These are phyloP conservation scores for Lepas anatifera DNA, from an alignment of 2,888 invertebrate species.

Conservation along the genomic window DNA sequence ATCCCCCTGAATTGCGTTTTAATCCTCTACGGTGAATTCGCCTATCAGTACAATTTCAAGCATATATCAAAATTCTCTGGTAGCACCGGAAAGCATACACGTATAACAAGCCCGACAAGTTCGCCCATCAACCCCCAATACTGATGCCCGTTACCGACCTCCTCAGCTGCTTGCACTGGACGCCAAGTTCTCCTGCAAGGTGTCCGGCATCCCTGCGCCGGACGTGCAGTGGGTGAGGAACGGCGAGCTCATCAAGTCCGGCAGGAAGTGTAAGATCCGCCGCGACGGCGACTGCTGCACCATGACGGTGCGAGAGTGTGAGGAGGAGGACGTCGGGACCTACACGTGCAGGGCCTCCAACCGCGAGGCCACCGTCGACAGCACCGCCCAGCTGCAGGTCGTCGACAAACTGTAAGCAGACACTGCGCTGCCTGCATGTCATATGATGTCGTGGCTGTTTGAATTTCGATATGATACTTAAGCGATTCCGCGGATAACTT, in stretches of 20 bases:
- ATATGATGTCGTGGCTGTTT: too few relatives aligned
- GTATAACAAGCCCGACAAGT: too few relatives aligned
- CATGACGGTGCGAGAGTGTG: neutral
- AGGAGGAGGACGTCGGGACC: neutral
- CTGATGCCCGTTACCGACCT: too few relatives aligned
- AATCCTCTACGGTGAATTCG: too few relatives aligned
- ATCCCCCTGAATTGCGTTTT: too few relatives aligned
- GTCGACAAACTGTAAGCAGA: conserved; percentile 74
- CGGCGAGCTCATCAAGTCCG: conserved; percentile 49
- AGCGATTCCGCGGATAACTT: too few relatives aligned
- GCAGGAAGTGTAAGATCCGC: conserved; percentile 34
- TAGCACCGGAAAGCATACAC: too few relatives aligned
- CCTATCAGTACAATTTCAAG: too few relatives aligned
- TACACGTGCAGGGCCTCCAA: conserved; percentile 2
- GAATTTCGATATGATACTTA: too few relatives aligned
- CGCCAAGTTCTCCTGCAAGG: neutral
- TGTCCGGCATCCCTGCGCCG: conserved; percentile 48
- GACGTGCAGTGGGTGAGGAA: conserved; percentile 79
- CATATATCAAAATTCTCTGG: too few relatives aligned
- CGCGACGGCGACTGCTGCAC: neutral
- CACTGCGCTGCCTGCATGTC: too few relatives aligned
- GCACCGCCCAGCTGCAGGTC: conserved; percentile 44
- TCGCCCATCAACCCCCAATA: too few relatives aligned
- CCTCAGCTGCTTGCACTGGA: neutral
- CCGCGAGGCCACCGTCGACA: neutral